Conservation (phyloP, 2,888 invertebrate species). For the Xylota segnis region DNA sequence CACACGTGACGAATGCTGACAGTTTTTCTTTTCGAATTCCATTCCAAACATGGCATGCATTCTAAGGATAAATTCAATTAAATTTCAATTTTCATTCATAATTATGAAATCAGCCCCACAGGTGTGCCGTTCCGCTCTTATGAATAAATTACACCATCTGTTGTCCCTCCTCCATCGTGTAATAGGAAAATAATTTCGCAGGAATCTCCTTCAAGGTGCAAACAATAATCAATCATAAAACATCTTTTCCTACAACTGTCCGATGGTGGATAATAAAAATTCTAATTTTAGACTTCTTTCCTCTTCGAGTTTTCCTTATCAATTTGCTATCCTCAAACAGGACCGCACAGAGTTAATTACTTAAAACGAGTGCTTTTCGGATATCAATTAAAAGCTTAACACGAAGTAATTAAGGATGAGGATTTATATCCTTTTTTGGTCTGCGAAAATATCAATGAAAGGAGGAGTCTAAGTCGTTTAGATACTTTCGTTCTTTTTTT, state of each 20-base stretch:
- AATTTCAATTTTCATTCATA: constrained; percentile 38
- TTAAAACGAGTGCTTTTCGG: constrained; percentile 73
- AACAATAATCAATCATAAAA: constrained; percentile 61
- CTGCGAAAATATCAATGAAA: constrained; percentile 54
- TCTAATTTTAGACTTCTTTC: constrained; percentile 7
- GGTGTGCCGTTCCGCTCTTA: constrained; percentile 23
- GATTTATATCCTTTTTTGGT: constrained; percentile 69
- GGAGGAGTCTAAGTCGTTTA: constrained; percentile 62
- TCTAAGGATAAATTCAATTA: constrained; percentile 12
- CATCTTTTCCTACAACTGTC: constrained; percentile 26
- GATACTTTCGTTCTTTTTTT: constrained; percentile 36
- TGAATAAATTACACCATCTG: constrained; percentile 60
- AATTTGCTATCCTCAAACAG: constrained; percentile 20
- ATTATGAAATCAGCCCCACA: constrained; percentile 44
- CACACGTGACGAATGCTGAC: constrained; percentile 39
- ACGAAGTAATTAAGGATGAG: constrained; percentile 74
- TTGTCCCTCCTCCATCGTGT: background rate
- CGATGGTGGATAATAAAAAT: constrained; percentile 13
- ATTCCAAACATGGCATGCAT: background rate
- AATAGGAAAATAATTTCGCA: constrained; percentile 39
- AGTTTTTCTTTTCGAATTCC: constrained; percentile 7
- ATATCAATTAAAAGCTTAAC: constrained; percentile 77
- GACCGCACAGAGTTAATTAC: constrained; percentile 71
- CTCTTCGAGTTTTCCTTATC: background rate
- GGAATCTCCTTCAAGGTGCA: constrained; percentile 20